Evolutionary conservation across 1,140 invertebrate genomes (phyloP).

Genomic region (Schlechtendalia chinensis): DNA sequence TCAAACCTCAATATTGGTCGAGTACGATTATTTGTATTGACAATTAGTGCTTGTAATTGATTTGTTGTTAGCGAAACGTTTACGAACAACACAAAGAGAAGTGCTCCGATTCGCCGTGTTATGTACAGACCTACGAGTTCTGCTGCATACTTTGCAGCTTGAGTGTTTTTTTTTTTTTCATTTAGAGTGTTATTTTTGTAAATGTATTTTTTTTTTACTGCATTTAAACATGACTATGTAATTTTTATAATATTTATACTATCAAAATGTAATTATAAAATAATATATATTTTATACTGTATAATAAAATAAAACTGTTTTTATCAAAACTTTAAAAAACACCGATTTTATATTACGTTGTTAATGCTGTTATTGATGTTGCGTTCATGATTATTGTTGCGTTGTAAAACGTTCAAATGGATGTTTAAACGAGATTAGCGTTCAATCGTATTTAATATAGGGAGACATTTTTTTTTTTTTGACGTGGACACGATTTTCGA

Average conservation of each 20-base stretch:
- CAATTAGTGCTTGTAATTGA: neutral
- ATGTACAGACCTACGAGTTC: conserved; percentile 37
- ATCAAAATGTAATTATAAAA: too few species aligned
- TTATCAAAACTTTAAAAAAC: too few species aligned
- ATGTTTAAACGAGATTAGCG: too few species aligned
- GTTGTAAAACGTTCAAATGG: too few species aligned
- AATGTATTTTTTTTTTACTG: neutral
- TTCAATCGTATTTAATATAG: too few species aligned
- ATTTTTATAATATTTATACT: conserved; percentile 1
- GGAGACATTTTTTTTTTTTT: too few species aligned
- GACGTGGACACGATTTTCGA: too few species aligned
- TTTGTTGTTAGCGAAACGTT: conserved; percentile 10
- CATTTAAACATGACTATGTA: neutral
- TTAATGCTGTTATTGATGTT: too few species aligned
- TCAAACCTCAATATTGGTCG: neutral
- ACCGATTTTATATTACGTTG: too few species aligned
- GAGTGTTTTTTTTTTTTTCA: neutral
- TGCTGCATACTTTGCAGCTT: conserved; percentile 37
- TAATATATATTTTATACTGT: conserved; percentile 12
- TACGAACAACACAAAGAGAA: conserved; percentile 32
- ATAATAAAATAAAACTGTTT: too few species aligned
- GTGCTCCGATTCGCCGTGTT: conserved; percentile 31
- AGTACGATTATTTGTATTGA: neutral
- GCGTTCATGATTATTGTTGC: too few species aligned
- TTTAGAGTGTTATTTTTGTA: conserved; percentile 27